Evolutionary conservation across 2,888 invertebrate genomes (phyloP).

Genomic region (Polymixis lichenea): DNA sequence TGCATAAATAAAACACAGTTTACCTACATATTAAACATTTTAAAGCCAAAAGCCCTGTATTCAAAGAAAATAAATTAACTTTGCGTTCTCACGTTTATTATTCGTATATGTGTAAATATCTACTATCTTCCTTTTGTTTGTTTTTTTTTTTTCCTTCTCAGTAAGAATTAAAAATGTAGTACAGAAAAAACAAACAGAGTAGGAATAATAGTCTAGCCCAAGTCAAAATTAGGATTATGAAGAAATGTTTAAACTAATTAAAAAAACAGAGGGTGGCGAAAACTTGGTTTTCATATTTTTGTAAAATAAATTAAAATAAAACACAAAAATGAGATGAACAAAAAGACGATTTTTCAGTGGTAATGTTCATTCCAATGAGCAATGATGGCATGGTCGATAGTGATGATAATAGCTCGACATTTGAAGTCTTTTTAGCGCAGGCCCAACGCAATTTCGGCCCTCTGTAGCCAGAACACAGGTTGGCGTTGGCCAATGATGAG

Average conservation of each 20-base stretch:
- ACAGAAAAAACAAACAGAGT: background rate
- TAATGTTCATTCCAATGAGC: constrained; percentile 46
- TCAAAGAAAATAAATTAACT: background rate
- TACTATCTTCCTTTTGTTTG: too few species aligned
- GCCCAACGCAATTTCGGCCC: constrained; percentile 60
- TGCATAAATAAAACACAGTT: background rate
- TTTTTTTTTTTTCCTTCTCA: background rate
- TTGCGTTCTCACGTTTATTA: background rate
- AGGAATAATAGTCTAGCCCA: background rate
- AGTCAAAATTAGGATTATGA: background rate
- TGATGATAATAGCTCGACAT: too few species aligned
- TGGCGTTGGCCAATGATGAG: constrained; percentile 18
- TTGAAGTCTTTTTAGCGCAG: constrained; percentile 37
- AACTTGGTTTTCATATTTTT: background rate
- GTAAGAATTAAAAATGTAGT: background rate
- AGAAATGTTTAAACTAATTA: background rate
- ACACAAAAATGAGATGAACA: background rate
- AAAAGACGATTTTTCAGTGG: constrained; percentile 20
- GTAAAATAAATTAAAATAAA: background rate
- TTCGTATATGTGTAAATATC: background rate
- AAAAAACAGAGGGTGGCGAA: background rate
- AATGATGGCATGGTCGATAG: constrained; percentile 37
- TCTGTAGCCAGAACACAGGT: constrained; percentile 46
- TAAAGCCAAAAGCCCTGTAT: background rate
- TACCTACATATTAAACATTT: background rate